Conservation (phyloP, 1,140 invertebrate genomes). For the Drosophila funebris region DNA sequence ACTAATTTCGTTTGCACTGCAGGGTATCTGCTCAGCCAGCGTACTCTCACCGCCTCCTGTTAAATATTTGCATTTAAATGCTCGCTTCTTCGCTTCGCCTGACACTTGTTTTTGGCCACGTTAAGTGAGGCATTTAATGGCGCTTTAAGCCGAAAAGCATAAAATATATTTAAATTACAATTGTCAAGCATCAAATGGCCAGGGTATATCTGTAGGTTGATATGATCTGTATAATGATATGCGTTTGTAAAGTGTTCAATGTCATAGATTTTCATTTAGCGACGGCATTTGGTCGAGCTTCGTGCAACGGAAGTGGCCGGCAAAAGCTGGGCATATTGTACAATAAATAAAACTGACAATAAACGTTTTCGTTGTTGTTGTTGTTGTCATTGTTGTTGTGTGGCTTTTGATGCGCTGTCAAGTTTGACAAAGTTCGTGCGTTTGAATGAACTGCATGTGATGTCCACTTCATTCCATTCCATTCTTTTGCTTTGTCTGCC, state of each 20-base stretch:
- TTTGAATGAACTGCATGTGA: conserved; percentile 33
- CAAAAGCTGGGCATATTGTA: background rate
- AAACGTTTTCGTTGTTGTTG: conserved; percentile 11
- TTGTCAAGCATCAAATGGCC: conserved; percentile 1
- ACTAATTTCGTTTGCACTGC: too few relatives aligned
- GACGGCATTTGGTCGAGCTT: background rate
- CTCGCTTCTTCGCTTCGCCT: background rate
- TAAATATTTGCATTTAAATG: background rate
- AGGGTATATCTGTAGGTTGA: background rate
- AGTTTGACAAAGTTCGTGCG: conserved; percentile 48
- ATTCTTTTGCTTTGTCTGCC: background rate
- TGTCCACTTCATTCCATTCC: background rate
- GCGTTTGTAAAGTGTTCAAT: conserved; percentile 21
- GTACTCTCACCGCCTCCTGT: background rate
- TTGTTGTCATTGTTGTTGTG: background rate
- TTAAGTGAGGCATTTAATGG: conserved; percentile 1
- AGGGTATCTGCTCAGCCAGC: too few relatives aligned
- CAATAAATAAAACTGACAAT: conserved; percentile 42
- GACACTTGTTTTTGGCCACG: too few relatives aligned
- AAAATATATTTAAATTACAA: conserved; percentile 33
- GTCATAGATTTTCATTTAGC: conserved; percentile 23
- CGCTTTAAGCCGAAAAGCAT: background rate
- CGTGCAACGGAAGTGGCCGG: background rate
- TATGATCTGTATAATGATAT: conserved; percentile 36
- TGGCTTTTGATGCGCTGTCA: conserved; percentile 46